Base-by-base conservation (phyloP, 2,888 invertebrate species). In the Eupithecia pulchellata region DNA sequence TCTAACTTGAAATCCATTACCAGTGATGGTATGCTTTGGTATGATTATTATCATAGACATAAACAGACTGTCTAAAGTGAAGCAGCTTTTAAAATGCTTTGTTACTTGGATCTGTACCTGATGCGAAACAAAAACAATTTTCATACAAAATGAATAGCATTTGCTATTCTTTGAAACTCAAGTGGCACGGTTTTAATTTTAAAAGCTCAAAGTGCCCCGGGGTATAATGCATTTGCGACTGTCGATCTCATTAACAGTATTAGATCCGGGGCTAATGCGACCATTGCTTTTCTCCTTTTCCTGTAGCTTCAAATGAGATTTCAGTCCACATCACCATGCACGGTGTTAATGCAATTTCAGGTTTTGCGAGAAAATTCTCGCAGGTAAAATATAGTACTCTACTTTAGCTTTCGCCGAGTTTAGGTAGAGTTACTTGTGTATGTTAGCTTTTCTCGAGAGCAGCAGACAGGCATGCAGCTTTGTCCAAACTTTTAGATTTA, bases 181-280 rank as follows among this genome's bases (percentile, higher is more conserved):
- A 63, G 14, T 47, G 20, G 9, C 32, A n/a, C n/a, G n/a, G 32
- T 66, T 55, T 61, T 66, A 63, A 65, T 68, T 57, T 66, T 13
- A 57, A 58, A 4, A 29, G 34, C 32, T 9, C 62, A 25, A 69
- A 55, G 55, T 58, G 52, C 25, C 64, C 61, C 34, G 25, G 14
- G 20, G 42, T 9, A 9, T 9, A 9, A 2, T 47, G 64, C 70
- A 70, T 71, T 57, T 68, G 66, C 36, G 20, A 64, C 60, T 55
- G 71, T 65, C 71, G 66, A 70, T 75, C 72, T 77, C 71, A 75
- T 72, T 73, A 75, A 39, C 57, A 29, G 68, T 74, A 75, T 71
- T 62, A 66, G 71, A 39, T 39, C 30, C n/a, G 27, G 17, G 69
- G 69, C 61, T 70, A 68, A 72, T 75, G 71, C 57, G 27, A 52